Conservation (phyloP, 53 echinoderm and acorn worm species). For the Temnopleurus reevesii region DNA sequence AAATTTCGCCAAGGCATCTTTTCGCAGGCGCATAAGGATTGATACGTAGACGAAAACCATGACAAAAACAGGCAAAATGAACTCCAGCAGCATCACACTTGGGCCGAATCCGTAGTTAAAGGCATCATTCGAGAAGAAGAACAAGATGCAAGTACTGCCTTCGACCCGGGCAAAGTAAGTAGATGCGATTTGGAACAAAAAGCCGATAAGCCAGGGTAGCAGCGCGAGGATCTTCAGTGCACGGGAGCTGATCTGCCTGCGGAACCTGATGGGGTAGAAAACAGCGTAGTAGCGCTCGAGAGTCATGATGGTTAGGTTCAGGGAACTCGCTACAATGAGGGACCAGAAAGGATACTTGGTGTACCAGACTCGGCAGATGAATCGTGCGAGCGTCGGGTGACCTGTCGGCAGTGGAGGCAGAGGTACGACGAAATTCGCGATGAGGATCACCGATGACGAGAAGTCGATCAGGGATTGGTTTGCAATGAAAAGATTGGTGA, state of each 20-base stretch:
- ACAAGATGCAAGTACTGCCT: not conserved
- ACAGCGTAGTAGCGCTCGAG: constrained; percentile 19
- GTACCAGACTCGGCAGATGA: constrained; percentile 24
- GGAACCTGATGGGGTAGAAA: not conserved
- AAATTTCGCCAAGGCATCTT: no score
- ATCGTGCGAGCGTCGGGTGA: not conserved
- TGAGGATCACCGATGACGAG: not conserved
- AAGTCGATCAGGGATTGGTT: constrained; percentile 56
- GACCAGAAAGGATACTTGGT: constrained; percentile 20
- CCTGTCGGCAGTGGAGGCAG: not conserved
- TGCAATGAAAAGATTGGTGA: not conserved
- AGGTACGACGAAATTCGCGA: not conserved
- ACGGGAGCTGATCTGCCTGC: not conserved
- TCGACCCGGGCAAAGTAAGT: not conserved
- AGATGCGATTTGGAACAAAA: not conserved
- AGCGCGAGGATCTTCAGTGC: not conserved
- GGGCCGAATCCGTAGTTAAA: not conserved
- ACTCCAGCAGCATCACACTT: not conserved
- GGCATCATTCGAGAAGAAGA: not conserved
- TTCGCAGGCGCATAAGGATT: not conserved
- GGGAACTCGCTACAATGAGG: constrained; percentile 2
- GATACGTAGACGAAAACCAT: not conserved
- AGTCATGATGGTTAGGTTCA: constrained; percentile 3
- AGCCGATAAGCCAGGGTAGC: not conserved
- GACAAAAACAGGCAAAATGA: not conserved